phyloP scores from a whole-genome alignment of 1,140 invertebrate species.

The Bacillus rossius region DNA sequence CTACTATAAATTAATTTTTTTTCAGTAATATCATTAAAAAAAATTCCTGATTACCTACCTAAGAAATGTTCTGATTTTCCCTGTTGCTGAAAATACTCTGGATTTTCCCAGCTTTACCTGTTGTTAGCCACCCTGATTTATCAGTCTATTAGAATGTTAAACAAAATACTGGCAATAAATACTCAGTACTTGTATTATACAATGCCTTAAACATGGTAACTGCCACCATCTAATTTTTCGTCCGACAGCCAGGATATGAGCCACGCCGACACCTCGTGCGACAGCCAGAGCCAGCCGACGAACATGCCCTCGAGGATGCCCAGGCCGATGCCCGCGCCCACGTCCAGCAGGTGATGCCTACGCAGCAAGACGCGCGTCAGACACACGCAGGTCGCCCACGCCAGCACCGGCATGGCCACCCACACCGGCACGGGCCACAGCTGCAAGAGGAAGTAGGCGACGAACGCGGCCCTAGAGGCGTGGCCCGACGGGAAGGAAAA shows the following conservation, averaged over 20 bases:
- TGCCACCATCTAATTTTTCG: conserved; percentile 50
- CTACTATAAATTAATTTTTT: no score
- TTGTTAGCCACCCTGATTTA: no score
- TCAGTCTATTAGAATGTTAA: no score
- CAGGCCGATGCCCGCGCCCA: conserved; percentile 65
- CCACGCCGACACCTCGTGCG: conserved; percentile 42
- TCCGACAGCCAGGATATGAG: conserved; percentile 49
- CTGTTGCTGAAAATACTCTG: no score
- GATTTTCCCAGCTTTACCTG: no score
- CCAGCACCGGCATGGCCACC: conserved; percentile 47
- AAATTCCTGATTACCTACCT: no score
- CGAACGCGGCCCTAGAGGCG: conserved; percentile 74
- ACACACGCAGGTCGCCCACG: conserved; percentile 70
- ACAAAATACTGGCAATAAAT: no score
- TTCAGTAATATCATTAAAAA: no score
- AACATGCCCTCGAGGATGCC: conserved; percentile 69
- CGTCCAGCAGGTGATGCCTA: conserved; percentile 85
- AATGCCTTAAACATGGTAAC: conserved; percentile 45
- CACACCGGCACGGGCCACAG: conserved; percentile 41
- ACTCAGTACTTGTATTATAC: no score
- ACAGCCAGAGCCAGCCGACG: conserved; percentile 62
- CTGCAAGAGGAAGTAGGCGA: conserved; percentile 62
- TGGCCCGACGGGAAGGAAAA: conserved; percentile 97
- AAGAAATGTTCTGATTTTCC: no score
- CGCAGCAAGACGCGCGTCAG: conserved; percentile 73